A percentile compares a stretch with the other conserved stretches of the same genome.
These are phyloP conservation scores for Drosophila pruinosa DNA, from an alignment of 1,140 invertebrate species.

Conservation along the genomic window DNA sequence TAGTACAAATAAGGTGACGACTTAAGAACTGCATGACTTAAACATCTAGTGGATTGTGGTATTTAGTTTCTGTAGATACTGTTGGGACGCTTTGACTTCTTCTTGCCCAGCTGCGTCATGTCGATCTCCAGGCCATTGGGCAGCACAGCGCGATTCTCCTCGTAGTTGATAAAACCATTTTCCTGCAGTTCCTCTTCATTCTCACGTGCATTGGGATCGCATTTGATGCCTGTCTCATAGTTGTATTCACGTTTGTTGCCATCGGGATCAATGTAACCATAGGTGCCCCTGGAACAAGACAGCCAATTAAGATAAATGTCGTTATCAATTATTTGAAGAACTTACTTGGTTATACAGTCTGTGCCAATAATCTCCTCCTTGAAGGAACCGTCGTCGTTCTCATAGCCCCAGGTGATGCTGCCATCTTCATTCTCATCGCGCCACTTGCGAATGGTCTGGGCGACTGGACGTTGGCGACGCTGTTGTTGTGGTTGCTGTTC, in stretches of 20 bases:
- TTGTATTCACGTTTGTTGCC: constrained; percentile 89
- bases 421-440: constrained; percentile 91
- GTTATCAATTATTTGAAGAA: background rate
- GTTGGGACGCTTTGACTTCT: constrained; percentile 86
- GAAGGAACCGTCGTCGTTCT: constrained; percentile 88
- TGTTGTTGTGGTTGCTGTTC: constrained; percentile 60
- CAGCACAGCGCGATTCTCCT: constrained; percentile 88
- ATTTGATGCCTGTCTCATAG: constrained; percentile 88
- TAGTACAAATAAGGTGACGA: constrained; percentile 62
- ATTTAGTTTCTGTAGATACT: constrained; percentile 63
- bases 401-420: constrained; percentile 93
- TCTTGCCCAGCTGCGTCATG: constrained; percentile 87
- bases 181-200: constrained; percentile 86
- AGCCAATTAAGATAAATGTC: background rate
- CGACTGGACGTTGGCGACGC: constrained; percentile 84
- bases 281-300: constrained; percentile 86
- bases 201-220: constrained; percentile 86
- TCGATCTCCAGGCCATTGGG: constrained; percentile 88
- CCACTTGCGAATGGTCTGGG: constrained; percentile 89
- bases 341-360: constrained; percentile 88
- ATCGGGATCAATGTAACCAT: constrained; percentile 92
- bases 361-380: constrained; percentile 92
- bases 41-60: constrained; percentile 31
- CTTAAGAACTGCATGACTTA: constrained; percentile 65
- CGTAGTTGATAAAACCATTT: constrained; percentile 88